Evolutionary conservation across 2,113 vertebrate genomes (phyloP).

Genomic region (Cettia cetti): DNA sequence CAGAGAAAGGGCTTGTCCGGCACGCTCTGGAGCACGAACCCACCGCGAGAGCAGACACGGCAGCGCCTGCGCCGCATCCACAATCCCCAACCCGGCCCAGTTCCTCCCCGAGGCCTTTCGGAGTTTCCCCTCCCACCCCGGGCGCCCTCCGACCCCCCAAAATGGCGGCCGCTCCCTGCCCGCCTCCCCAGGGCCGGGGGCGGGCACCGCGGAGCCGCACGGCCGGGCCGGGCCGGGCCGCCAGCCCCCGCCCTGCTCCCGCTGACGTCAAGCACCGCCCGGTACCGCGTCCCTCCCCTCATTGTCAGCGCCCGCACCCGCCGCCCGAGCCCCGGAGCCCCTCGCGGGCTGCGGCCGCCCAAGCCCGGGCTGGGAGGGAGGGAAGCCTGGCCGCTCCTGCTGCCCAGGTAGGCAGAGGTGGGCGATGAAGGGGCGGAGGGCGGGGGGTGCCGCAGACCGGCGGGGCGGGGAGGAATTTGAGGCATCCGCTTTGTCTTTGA

Average conservation of each 20-base stretch:
- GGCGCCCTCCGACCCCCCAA: neutral
- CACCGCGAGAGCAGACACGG: accelerated
- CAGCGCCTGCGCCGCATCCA: accelerated
- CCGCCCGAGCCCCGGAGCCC: slow-evolving; percentile 22
- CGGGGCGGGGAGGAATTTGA: slow-evolving; percentile 69
- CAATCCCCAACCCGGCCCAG: accelerated
- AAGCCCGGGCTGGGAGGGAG: neutral
- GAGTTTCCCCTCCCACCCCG: accelerated
- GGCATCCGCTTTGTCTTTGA: slow-evolving; percentile 76
- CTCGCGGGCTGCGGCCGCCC: slow-evolving; percentile 48
- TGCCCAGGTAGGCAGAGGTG: neutral
- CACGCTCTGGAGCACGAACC: neutral
- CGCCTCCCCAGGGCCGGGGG: neutral
- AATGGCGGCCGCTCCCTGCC: neutral
- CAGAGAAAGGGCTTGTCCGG: no score
- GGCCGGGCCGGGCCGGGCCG: neutral
- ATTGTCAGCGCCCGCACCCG: slow-evolving; percentile 69
- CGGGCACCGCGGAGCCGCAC: neutral
- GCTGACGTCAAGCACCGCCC: slow-evolving; percentile 1
- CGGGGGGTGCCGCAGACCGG: neutral
- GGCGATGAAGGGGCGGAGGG: neutral
- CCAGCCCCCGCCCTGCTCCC: neutral
- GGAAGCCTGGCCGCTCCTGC: neutral
- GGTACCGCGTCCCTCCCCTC: slow-evolving; percentile 63
- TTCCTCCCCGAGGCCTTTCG: accelerated